Evolutionary conservation across 2,797 vertebrate genomes (phyloP), one percentile per base, ranked within the genome.

Genomic region (Neosilurus mollespiculum): DNA sequence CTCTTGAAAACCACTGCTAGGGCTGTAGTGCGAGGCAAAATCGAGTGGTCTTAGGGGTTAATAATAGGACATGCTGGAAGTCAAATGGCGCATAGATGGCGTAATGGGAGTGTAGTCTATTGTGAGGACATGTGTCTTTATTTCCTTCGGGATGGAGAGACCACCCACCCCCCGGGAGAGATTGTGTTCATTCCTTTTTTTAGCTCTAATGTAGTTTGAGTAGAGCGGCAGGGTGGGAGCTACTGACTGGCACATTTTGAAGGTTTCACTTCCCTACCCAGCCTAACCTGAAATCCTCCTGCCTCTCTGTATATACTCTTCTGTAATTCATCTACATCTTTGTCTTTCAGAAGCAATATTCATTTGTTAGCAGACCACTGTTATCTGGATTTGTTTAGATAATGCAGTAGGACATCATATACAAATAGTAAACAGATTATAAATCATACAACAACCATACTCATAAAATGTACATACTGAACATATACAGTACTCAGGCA

Each of bases 161-260:
- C 34, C 58, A 5, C 18, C 30, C 6, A 12, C 8, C 58, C 59
- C 76, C 10, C 2, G 59, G 76, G 76, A 64, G 37, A 64, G 59
- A 49, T 64, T 78, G 34, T 78, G 34, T 62, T 78, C 75, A 61
- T 59, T 78, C 34, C 58, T n/a, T n/a, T 43, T 78, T 78, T 78
- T 62, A 78, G 22, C 76, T 62, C 37, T 78, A 78, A 78, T 64
- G 59, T 62, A 56, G 30, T 76, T 59, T 37, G 73, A 37, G 54
- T 20, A 64, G 22, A 64, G 59, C 76, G 24, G 76, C 34, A 62
- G 22, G 20, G 37, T 18, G 14, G 58, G 22, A 78, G 34, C 3
- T 22, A 16, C 37, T 78, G 34, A 62, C 59, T 49, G 59, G 22
- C 34, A 61, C 56, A 77, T 61, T 77, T 34, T 62, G 10, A 9